Percentiles rank a stretch among this genome's conserved stretches.
Evolutionary conservation across 1,140 invertebrate genomes (phyloP).

Genomic region (Physella acuta): DNA sequence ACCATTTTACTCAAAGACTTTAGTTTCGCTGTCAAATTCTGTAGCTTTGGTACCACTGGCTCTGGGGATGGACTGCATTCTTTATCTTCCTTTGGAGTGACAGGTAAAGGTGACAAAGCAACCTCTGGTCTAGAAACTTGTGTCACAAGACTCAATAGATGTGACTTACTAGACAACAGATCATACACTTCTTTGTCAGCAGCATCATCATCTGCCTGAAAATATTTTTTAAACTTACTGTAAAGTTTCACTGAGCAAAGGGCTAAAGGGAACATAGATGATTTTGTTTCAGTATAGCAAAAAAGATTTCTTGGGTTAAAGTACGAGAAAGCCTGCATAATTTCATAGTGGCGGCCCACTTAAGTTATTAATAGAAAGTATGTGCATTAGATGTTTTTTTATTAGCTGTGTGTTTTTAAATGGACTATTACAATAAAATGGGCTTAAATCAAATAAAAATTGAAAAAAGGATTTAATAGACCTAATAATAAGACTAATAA

Average conservation of each 20-base stretch:
- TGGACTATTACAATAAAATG: too few species aligned
- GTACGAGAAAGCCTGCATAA: not conserved
- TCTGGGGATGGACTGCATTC: conserved; percentile 3
- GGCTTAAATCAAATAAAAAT: too few species aligned
- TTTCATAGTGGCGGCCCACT: not conserved
- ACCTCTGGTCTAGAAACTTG: not conserved
- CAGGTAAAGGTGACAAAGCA: conserved; percentile 32
- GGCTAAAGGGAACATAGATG: not conserved
- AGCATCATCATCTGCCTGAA: not conserved
- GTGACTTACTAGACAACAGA: not conserved
- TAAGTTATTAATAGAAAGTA: not conserved
- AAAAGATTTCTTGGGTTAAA: not conserved
- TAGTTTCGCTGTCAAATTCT: conserved; percentile 16
- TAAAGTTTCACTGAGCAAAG: not conserved
- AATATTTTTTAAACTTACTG: not conserved
- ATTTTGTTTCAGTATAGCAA: not conserved
- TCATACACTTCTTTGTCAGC: conserved; percentile 1
- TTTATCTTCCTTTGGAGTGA: conserved; percentile 28
- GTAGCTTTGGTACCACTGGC: conserved; percentile 4
- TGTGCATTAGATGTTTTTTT: not conserved
- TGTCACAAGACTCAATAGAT: conserved; percentile 3
- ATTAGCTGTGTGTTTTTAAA: not conserved
- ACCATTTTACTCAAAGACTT: conserved; percentile 19
- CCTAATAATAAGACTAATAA: too few species aligned
- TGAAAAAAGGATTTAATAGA: too few species aligned